These are phyloP conservation scores for Tribolium madens DNA, from an alignment of 1,140 invertebrate genomes.

Conservation along the genomic window DNA sequence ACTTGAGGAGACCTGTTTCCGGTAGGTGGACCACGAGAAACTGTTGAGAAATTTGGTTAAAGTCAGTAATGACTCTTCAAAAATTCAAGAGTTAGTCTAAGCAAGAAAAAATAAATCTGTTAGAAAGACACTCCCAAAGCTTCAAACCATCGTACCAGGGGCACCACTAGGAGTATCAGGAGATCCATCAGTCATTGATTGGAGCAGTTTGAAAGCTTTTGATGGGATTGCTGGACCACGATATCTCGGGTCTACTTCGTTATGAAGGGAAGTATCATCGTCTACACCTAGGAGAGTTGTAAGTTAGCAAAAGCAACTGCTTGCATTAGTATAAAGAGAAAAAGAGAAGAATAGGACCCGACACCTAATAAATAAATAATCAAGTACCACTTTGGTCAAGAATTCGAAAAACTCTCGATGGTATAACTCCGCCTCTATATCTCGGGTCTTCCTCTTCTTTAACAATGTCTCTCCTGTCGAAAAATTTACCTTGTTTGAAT, in stretches of 20 bases:
- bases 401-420: constrained; percentile 71
- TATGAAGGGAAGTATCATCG: constrained; percentile 70
- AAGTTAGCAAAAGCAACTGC: background rate
- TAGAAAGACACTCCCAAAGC: constrained; percentile 32
- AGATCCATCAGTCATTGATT: constrained; percentile 70
- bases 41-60: constrained; percentile 14
- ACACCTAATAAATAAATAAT: constrained; percentile 52
- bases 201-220: constrained; percentile 76
- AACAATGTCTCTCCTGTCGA: background rate
- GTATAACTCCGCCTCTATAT: constrained; percentile 70
- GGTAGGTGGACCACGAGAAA: constrained; percentile 39
- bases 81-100: background rate
- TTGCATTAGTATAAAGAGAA: background rate
- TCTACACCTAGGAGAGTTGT: constrained; percentile 65
- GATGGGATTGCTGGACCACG: constrained; percentile 78
- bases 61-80: background rate
- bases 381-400: constrained; percentile 67
- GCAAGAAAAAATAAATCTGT: constrained; percentile 9
- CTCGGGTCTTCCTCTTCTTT: constrained; percentile 67
- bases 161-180: constrained; percentile 8
- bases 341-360: constrained; percentile 13
- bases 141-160: constrained; percentile 48
- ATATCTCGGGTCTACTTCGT: constrained; percentile 75
- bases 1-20: constrained; percentile 48
- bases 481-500: constrained; percentile 72